Conservation (phyloP, 1,140 invertebrate genomes). For the Tetragnatha versicolor region DNA sequence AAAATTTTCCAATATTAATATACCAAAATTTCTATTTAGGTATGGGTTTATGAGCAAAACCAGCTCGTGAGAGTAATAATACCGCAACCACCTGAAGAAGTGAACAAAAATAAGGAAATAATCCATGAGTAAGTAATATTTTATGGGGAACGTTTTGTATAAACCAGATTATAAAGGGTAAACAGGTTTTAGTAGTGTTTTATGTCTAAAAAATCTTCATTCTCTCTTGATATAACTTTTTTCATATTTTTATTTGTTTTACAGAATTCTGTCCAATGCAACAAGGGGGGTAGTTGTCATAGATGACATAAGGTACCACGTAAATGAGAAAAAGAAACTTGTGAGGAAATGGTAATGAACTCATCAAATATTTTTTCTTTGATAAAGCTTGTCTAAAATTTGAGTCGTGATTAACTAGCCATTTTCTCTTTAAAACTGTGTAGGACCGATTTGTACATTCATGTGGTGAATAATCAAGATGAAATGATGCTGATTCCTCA, state of each 20-base stretch:
- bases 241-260: conserved; percentile 1
- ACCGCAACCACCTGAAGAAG: conserved; percentile 76
- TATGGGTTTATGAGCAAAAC: conserved; percentile 84
- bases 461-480: conserved; percentile 79
- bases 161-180: neutral
- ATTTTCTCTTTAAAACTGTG: neutral
- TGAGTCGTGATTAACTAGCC: neutral
- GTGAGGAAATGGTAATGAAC: conserved; percentile 70
- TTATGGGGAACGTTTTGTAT: neutral
- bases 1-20: no score
- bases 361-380: neutral
- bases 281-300: conserved; percentile 76
- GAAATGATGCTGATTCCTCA: conserved; percentile 80
- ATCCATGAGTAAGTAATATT: conserved; percentile 35
- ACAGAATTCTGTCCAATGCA: conserved; percentile 44
- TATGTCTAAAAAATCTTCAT: no score
- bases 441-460: conserved; percentile 87
- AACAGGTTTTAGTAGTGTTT: no score
- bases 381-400: neutral
- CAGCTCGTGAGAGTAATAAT: conserved; percentile 82
- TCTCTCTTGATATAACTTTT: no score
- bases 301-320: conserved; percentile 79
- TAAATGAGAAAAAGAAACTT: conserved; percentile 71
- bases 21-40: conserved; percentile 65
- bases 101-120: conserved; percentile 70